Percentiles rank a stretch among this genome's conserved stretches.
Conservation (phyloP, 53 echinoderm and acorn worm species). For the Zoroaster sp. region DNA sequence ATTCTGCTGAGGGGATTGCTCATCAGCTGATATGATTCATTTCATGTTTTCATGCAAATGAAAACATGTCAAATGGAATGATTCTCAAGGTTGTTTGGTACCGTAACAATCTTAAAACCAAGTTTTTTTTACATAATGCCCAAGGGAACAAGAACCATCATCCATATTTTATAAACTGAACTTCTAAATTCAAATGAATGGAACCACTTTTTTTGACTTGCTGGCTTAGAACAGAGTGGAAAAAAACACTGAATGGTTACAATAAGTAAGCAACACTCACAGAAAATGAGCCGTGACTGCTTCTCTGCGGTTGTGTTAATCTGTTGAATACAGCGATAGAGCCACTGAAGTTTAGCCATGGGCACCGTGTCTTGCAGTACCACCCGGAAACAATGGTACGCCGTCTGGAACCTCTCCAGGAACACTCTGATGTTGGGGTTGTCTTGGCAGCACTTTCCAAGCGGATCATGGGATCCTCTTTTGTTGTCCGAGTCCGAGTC, state of each 20-base stretch:
- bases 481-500: not conserved
- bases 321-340: constrained; percentile 72
- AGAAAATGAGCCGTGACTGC: constrained; percentile 73
- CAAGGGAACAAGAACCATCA: too few relatives aligned
- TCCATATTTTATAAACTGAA: too few relatives aligned
- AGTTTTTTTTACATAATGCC: not conserved
- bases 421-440: constrained; percentile 68
- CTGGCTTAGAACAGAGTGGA: not conserved
- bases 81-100: too few relatives aligned
- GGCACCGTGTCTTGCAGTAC: constrained; percentile 78
- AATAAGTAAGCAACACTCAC: constrained; percentile 49
- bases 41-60: too few relatives aligned
- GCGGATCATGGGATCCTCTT: not conserved
- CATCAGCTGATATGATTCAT: too few relatives aligned
- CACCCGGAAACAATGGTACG: constrained; percentile 70
- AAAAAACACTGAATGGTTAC: not conserved
- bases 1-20: too few relatives aligned
- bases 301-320: constrained; percentile 79
- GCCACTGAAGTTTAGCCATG: constrained; percentile 81
- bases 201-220: not conserved
- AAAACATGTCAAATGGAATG: too few relatives aligned
- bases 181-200: not conserved
- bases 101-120: too few relatives aligned
- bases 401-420: constrained; percentile 66
- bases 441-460: constrained; percentile 25